Evolutionary conservation across 2,888 invertebrate species (phyloP).

Genomic region (Aphodius granarius): DNA sequence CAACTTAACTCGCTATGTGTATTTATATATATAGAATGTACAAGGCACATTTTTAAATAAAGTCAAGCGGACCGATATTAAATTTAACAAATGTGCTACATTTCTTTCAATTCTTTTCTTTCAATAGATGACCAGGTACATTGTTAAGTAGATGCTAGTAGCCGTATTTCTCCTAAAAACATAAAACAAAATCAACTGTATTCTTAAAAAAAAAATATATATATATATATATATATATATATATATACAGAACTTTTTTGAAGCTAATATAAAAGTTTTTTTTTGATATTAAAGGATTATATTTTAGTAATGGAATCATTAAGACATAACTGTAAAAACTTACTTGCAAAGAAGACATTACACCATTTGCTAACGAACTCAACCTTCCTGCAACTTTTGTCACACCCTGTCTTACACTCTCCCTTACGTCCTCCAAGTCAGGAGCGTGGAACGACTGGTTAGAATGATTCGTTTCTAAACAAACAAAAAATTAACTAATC

Average conservation of each 20-base stretch:
- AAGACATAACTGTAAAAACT: neutral
- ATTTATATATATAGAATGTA: neutral
- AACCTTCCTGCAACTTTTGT: constrained; percentile 97
- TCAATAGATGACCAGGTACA: neutral
- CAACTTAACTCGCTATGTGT: neutral
- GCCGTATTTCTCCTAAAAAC: constrained; percentile 45
- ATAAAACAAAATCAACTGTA: constrained; percentile 21
- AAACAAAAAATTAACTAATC: neutral
- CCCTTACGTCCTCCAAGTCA: constrained; percentile 95
- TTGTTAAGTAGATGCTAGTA: constrained; percentile 39
- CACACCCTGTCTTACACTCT: constrained; percentile 95
- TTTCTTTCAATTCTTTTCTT: too few relatives aligned
- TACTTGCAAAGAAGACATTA: constrained; percentile 91
- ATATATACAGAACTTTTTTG: too few relatives aligned
- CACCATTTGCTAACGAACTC: constrained; percentile 91
- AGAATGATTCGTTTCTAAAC: constrained; percentile 17
- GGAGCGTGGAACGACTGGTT: constrained; percentile 57
- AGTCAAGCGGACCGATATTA: neutral
- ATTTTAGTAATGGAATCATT: too few relatives aligned
- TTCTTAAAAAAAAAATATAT: neutral
- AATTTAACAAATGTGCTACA: neutral
- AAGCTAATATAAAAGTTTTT: too few relatives aligned
- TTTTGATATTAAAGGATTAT: too few relatives aligned
- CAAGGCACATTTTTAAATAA: neutral
- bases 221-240: too few relatives aligned